Evolutionary conservation across 2,113 vertebrate species (phyloP), one percentile per base, ranked within the genome.

Genomic region (Hymenochirus boettgeri): DNA sequence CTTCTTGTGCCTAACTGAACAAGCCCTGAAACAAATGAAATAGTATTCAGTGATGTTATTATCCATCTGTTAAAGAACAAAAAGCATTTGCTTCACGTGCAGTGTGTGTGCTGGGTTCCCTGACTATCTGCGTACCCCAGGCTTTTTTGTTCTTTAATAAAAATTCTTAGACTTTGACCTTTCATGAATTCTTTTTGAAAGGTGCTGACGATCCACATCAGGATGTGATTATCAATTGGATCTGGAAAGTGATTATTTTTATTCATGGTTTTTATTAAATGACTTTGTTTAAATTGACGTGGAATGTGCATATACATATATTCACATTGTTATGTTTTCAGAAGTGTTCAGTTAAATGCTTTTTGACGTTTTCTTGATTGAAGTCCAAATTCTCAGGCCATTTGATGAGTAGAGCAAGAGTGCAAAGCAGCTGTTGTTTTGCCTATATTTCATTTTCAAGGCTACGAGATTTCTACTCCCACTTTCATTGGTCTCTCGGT

Each of bases 261-360:
- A n/a, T 59, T 51, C 33, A 53, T 60, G 56, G 31, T 53, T 60
- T 67, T 60, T 69, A 53, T 69, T 69, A 59, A 53, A 60, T 42
- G 37, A 60, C 47, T 60, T 66, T 66, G 63, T 58, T 69, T 52
- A 69, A 53, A 57, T 69, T 69, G 51, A 22, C n/a, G 35, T 69
- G 65, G 65, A 69, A 69, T 69, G 56, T 31, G 37, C 56, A 26
- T 60, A 60, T 60, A 53, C 57, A 69, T 60, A 53, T 50, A 55
- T 53, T 29, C 57, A 60, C 65, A 45, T 45, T 53, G 65, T 66
- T 69, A 47, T 60, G 21, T 25, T 59, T 69, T 60, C 48, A 60
- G 19, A 69, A 60, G 57, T 69, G 65, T 69, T 45, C 59, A 60
- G 65, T 58, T 53, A 60, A 57, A 69, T 69, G 57, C 65, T 45